Base-by-base conservation (phyloP, 1,140 invertebrate genomes). In the Pachypeltis micranthus region DNA sequence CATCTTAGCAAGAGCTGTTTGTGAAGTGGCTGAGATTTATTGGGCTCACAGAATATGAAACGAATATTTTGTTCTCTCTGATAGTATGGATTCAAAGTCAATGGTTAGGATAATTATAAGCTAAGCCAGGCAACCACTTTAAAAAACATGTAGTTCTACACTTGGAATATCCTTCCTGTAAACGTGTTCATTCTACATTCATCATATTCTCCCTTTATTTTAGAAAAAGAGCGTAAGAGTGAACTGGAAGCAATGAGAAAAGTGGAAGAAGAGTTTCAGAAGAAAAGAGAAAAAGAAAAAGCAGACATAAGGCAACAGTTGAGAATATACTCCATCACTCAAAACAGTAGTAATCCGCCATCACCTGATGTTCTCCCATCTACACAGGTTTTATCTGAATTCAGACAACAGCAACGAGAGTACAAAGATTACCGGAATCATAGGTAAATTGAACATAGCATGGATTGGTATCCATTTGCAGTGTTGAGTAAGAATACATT, bases 241-340 rank as follows among this genome's bases (percentile, higher is more conserved):
- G 88, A 91, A 72, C 75, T 88, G 64, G 86, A 89, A 74, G 85
- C 83, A 28, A 88, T 90, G 84, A 79, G 82, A 69, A 80, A 81
- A 65, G 80, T 81, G 1, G 86, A 88, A 71, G 85, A 86, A 69
- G 85, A 88, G 69, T 88, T 88, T 71, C 84, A 87, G 69, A 74
- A 80, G 21, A 87, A 88, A 73, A 73, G 86, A 64, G 83, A 83
- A 55, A 73, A 83, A 63, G 87, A 90, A 73, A 88, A 88, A 70
- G 84, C 84, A 0, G 84, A 78, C 64, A 86, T 88, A 59, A 74
- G 85, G 27, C 83, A 88, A 65, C 86, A 88, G 70, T 73, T 88
- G 61, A 74, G 85, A 29, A 72, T 87, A 2, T 85, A 85, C 67
- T 84, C 78, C 63, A 73, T 81, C 70, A 69, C 65, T n/a, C 64